Base-by-base conservation (phyloP, 2,113 vertebrate species). In the Leptobrachium ailaonicum region DNA sequence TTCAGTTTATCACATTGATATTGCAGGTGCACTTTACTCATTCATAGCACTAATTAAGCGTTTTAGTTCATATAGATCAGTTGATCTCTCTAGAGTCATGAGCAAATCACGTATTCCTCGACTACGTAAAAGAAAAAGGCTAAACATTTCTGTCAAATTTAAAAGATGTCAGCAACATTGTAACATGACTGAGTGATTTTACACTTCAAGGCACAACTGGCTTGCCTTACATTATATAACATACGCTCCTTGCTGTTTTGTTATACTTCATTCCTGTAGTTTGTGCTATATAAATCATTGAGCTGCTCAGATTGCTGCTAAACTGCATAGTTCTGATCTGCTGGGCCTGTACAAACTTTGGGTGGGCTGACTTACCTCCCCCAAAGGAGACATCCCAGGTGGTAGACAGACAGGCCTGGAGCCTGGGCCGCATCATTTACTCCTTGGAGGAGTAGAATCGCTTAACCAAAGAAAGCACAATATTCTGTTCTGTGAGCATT, bases 331-430 rank as follows among this genome's bases (percentile, higher is more conserved):
- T 85, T 77, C 82, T 85, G 83, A 80, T 83, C 85, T 89, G 84
- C 87, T 82, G 83, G 85, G 86, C 87, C 85, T 84, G 82, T 84
- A 86, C 85, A 89, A 92, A 85, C 88, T 94, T 90, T 97, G 95
- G 94, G 95, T 97, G 96, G 95, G 93, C 95, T 87, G 79, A 87
- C 83, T 90, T 90, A 88, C 89, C 79, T 86, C 89, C 94, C 94
- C 93, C 94, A 73, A 69, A 87, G 89, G 93, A 90, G 91, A 92
- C 91, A 87, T 94, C 90, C 87, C 93, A 95, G 94, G 93, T 95
- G 92, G 89, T 87, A 84, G 85, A 90, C 88, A 91, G 90, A 92
- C 90, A 85, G 90, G 86, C 79, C 91, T 87, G 83, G 91, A 94
- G 91, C 88, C 87, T 87, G 77, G 83, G 78, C 85, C 87, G 83